Base-by-base conservation (phyloP, 1,140 invertebrate genomes). In the Notospermus geniculatus region DNA sequence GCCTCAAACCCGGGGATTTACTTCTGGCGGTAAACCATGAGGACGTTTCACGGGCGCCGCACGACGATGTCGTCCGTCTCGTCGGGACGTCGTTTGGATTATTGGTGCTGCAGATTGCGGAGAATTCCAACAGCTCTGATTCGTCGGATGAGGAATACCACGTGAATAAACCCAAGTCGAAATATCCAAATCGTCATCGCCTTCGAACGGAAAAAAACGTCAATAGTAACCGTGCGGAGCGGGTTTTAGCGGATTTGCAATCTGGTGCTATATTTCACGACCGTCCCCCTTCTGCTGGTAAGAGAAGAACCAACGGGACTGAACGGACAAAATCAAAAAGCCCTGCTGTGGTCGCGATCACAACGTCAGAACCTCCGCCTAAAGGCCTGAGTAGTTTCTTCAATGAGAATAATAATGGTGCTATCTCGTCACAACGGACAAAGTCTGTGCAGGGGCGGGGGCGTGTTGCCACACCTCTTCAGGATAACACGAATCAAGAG, bases 31-130 rank as follows among this genome's bases (percentile, higher is more conserved):
- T 97, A 0, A 95, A 96, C 80, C 91, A 90, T 1, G 85, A 89
- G 23, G 92, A 90, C 77, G 93, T 97, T 1, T 90, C 91, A 13
- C 89, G 92, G 80, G 85, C 90, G 57, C 88, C 90, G 0, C 95
- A 97, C 74, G 93, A 96, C 72, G 92, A 94, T 59, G 93, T 97
- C 2, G 95, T 95, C 1, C 85, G 89, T 63, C 80, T 97, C 36
- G 94, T 97, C 61, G 93, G 91, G 0, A 88, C 87, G 56, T 92
- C 91, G 0, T 87, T 88, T 71, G 91, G 91, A 65, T 69, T 88
- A 22, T 84, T 95, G 5, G 86, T 87, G 62, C 85, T 95, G 62
- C 89, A 92, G 73, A 91, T 94, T 63, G 91, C 91, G 0, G 91
- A 93, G 73, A 91, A 91, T 75, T 92, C 91, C 75, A 82, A 83